Conservation (phyloP, 2,888 invertebrate species). For the Serripes groenlandicus region DNA sequence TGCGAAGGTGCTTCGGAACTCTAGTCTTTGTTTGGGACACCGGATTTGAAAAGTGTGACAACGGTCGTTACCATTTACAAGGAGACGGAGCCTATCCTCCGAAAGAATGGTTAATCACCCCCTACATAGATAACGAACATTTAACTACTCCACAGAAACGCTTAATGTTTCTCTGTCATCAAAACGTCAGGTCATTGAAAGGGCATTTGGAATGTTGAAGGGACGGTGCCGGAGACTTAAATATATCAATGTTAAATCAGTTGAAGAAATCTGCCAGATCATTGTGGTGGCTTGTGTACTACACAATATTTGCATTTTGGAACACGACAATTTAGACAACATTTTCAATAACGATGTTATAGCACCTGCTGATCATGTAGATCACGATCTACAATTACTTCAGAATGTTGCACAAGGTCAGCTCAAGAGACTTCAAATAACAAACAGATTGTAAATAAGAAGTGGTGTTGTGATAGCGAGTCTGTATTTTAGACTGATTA, state of each 20-base stretch:
- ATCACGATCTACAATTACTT: background rate
- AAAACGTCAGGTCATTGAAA: slow-evolving; percentile 46
- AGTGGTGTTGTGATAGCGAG: background rate
- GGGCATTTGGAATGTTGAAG: slow-evolving; percentile 52
- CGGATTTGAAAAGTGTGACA: slow-evolving; percentile 42
- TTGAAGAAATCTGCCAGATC: background rate
- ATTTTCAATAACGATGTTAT: background rate
- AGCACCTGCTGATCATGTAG: background rate
- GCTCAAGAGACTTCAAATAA: background rate
- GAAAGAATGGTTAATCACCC: slow-evolving; percentile 55
- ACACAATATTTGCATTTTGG: background rate
- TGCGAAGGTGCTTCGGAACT: slow-evolving; percentile 55
- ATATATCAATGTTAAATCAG: background rate
- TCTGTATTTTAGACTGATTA: no score
- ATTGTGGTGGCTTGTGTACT: background rate
- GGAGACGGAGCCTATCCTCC: slow-evolving; percentile 57
- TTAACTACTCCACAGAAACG: slow-evolving; percentile 39
- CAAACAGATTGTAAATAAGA: background rate
- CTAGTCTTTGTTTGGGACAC: slow-evolving; percentile 45
- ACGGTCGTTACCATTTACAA: slow-evolving; percentile 46
- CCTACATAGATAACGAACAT: slow-evolving; percentile 61
- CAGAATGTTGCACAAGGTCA: background rate
- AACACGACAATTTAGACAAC: background rate
- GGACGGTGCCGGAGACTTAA: slow-evolving; percentile 43
- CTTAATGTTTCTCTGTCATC: slow-evolving; percentile 46